Conservation (phyloP, 2,797 vertebrate genomes). For the Psittacula echo region DNA sequence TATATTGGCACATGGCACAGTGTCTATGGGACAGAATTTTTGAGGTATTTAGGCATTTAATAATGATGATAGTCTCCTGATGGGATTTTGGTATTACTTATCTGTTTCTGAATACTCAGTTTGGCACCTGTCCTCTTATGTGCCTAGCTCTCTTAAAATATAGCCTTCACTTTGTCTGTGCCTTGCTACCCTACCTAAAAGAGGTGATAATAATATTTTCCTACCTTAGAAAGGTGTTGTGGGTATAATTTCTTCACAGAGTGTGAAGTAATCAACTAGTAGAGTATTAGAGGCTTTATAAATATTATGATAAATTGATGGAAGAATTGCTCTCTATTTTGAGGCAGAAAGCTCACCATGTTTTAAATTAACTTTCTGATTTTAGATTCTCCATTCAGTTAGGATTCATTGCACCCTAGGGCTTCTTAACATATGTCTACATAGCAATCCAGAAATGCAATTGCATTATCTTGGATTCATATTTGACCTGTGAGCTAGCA, state of each 20-base stretch:
- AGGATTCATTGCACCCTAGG: not conserved
- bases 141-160: not conserved
- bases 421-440: not conserved
- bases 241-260: not conserved
- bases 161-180: not conserved
- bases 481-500: not conserved
- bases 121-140: not conserved
- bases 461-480: not conserved
- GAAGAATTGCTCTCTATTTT: not conserved
- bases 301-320: not conserved
- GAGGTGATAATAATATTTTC: not conserved
- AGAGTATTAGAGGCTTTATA: not conserved
- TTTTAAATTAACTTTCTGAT: slow-evolving; percentile 18
- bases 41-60: not conserved
- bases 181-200: not conserved
- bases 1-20: not conserved
- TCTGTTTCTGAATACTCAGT: not conserved
- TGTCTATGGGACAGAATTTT: not conserved
- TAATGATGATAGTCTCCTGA: not conserved
- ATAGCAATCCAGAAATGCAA: not conserved
- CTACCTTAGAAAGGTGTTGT: not conserved
- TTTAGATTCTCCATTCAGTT: not conserved
- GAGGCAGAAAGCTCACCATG: not conserved
- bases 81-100: not conserved
- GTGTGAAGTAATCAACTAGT: not conserved